Percentiles rank a stretch among this genome's conserved stretches.
Evolutionary conservation across 2,888 invertebrate species (phyloP).

Genomic region (Catocala nupta): DNA sequence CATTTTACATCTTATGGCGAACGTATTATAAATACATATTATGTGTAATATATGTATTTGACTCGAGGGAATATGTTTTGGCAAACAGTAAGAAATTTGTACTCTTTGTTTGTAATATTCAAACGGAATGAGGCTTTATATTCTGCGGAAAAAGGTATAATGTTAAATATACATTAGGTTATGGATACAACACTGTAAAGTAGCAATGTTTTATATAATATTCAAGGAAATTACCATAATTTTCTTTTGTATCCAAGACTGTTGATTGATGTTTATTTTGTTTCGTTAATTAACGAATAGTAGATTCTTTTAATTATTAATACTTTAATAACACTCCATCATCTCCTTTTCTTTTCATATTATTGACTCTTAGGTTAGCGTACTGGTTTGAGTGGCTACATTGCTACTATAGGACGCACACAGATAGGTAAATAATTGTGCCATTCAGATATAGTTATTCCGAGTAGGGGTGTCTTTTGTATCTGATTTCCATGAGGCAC

Average conservation of each 20-base stretch:
- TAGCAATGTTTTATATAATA: constrained; percentile 41
- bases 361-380: too few relatives aligned
- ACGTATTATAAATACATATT: constrained; percentile 50
- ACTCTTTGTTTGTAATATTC: constrained; percentile 31
- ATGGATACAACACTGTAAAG: constrained; percentile 31
- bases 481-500: too few relatives aligned
- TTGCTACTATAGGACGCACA: too few relatives aligned
- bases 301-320: not conserved
- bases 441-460: too few relatives aligned
- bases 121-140: constrained; percentile 32
- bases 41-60: constrained; percentile 43
- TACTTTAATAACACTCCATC: too few relatives aligned
- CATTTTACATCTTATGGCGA: constrained; percentile 41
- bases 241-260: constrained; percentile 43
- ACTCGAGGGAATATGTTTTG: constrained; percentile 50
- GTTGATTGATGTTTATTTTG: constrained; percentile 46
- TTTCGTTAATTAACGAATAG: constrained; percentile 28
- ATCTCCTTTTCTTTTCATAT: too few relatives aligned
- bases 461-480: too few relatives aligned
- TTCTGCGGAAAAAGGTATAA: constrained; percentile 24
- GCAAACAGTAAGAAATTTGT: constrained; percentile 42
- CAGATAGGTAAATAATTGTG: too few relatives aligned
- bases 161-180: constrained; percentile 21
- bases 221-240: constrained; percentile 41
- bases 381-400: too few relatives aligned